Percentiles rank a stretch among this genome's conserved stretches.
phyloP scores from a whole-genome alignment of 2,888 invertebrate genomes.

The Eilema griseolum region DNA sequence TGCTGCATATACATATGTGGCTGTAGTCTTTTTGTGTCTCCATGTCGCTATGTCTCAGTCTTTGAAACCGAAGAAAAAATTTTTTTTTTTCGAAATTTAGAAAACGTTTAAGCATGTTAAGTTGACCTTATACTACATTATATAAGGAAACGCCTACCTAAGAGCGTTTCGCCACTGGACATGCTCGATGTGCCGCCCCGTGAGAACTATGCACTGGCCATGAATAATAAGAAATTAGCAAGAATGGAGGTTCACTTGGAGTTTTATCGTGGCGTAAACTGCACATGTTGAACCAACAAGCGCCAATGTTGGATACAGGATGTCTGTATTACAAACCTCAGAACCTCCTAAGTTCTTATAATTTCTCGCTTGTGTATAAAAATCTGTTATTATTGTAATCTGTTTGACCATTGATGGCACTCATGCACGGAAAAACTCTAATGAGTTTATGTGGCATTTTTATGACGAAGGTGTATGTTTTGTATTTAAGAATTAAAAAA shows the following conservation, averaged over 20 bases:
- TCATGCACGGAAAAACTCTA: no score
- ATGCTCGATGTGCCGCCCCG: slow-evolving; percentile 42
- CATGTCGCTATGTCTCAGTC: no score
- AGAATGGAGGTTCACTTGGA: slow-evolving; percentile 35
- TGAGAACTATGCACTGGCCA: slow-evolving; percentile 47
- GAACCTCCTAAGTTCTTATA: no score
- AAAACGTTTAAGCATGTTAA: not conserved
- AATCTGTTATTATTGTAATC: no score
- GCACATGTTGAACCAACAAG: not conserved
- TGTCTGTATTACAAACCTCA: no score
- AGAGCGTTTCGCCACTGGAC: slow-evolving; percentile 42
- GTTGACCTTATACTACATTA: slow-evolving; percentile 34
- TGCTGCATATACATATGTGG: not conserved
- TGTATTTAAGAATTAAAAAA: no score
- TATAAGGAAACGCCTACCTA: slow-evolving; percentile 41
- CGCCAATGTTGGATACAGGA: not conserved
- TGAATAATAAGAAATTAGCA: slow-evolving; percentile 49
- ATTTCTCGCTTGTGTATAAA: no score
- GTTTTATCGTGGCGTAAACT: not conserved
- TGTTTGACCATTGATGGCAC: no score
- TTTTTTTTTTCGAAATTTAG: not conserved
- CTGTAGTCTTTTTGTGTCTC: not conserved
- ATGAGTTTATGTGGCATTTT: no score
- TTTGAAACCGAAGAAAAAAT: not conserved
- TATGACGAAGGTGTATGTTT: no score